Evolutionary conservation across 2,888 invertebrate genomes (phyloP).

Genomic region (Sinopyrophorus schimmeli): DNA sequence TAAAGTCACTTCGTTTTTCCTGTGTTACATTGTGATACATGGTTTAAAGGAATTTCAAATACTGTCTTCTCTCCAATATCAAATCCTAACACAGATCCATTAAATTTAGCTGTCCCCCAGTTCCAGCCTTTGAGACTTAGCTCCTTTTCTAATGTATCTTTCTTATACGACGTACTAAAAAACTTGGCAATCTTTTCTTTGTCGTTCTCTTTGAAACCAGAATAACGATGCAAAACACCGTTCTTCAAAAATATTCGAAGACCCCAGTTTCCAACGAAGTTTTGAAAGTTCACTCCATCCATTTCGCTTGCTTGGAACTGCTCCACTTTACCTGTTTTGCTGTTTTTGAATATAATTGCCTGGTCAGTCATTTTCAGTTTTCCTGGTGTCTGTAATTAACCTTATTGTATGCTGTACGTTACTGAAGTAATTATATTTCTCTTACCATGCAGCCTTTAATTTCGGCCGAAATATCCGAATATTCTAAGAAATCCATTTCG

Average conservation of each 20-base stretch:
- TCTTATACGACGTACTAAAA: slow-evolving; percentile 79
- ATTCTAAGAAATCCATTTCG: slow-evolving; percentile 83
- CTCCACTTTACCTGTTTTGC: slow-evolving; percentile 95
- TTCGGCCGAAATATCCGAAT: slow-evolving; percentile 81
- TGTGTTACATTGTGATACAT: slow-evolving; percentile 94
- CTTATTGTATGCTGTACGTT: neutral
- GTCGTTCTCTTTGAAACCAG: slow-evolving; percentile 94
- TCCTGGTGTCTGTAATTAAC: slow-evolving; percentile 76
- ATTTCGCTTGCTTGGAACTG: slow-evolving; percentile 84
- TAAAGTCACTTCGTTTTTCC: slow-evolving; percentile 96
- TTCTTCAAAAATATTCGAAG: slow-evolving; percentile 87
- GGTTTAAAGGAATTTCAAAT: slow-evolving; percentile 94
- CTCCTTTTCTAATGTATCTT: slow-evolving; percentile 89
- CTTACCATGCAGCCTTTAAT: slow-evolving; percentile 86
- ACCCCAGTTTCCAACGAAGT: slow-evolving; percentile 89
- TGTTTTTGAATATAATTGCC: slow-evolving; percentile 90
- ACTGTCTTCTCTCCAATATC: slow-evolving; percentile 82
- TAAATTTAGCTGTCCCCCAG: slow-evolving; percentile 96
- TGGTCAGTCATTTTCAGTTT: slow-evolving; percentile 90
- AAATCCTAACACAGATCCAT: slow-evolving; percentile 82
- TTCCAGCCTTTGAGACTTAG: slow-evolving; percentile 97
- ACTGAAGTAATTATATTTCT: slow-evolving; percentile 25
- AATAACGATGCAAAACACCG: slow-evolving; percentile 87
- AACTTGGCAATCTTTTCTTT: slow-evolving; percentile 92
- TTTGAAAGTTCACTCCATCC: slow-evolving; percentile 89